Evolutionary conservation across 2,113 vertebrate species (phyloP).

Genomic region (Channa maculata): DNA sequence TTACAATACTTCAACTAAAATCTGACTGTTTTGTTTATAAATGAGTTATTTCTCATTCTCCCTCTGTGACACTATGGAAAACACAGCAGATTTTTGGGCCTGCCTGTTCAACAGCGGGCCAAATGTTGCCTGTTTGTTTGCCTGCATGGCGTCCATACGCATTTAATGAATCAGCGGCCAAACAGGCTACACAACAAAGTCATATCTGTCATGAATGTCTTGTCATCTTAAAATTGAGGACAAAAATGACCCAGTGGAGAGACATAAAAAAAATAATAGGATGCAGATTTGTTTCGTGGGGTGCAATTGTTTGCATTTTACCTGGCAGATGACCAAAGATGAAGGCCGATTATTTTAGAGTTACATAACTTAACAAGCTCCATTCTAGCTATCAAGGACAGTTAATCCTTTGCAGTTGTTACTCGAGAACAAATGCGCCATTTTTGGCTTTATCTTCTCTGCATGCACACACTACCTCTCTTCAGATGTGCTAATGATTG

Average conservation of each 20-base stretch:
- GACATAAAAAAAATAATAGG: no score
- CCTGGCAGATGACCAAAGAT: constrained; percentile 11
- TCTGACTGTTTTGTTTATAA: constrained; percentile 37
- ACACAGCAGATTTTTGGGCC: not conserved
- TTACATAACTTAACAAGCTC: constrained; percentile 19
- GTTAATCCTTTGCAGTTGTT: constrained; percentile 3
- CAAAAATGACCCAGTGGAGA: no score
- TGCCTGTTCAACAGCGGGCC: constrained; percentile 45
- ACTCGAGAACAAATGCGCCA: no score
- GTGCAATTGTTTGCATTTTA: not conserved
- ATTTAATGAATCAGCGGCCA: not conserved
- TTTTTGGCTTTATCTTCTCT: not conserved
- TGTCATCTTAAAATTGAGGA: no score
- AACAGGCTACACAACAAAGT: not conserved
- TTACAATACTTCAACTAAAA: constrained; percentile 36
- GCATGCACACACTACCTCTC: not conserved
- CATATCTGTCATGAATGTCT: not conserved
- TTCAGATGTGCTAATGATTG: constrained; percentile 4
- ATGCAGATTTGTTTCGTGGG: no score
- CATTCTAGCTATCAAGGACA: not conserved
- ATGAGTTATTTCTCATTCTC: constrained; percentile 2
- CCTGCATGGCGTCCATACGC: constrained; percentile 14
- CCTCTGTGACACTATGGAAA: constrained; percentile 38
- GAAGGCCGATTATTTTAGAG: not conserved
- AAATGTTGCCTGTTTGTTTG: constrained; percentile 42